Base-by-base conservation (phyloP, 2,888 invertebrate species). In the Ophonus ardosiacus region DNA sequence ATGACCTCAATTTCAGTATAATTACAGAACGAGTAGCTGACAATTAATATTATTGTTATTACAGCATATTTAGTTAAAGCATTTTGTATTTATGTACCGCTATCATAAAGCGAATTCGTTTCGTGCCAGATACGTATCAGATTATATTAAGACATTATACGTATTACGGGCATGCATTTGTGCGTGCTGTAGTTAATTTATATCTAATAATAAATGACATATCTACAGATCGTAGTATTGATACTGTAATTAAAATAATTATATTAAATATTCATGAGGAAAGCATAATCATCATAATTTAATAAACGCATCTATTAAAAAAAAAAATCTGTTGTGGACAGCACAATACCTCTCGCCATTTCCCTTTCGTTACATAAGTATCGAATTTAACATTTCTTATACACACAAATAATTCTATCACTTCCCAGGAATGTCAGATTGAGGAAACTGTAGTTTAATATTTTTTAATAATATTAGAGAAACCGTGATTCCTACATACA, bases 101-200 rank as follows among this genome's bases (percentile, higher is more conserved):
- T 38, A n/a, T 31, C 31, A 38, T 38, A 68, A 68, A 38, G 68
- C 68, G 15, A n/a, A 31, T 31, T 38, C 24, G 13, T 68, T 68
- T 24, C 68, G 68, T 68, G 68, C 38, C n/a, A 38, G 74, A 74
- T 74, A 74, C 3, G n/a, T 18, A 74, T 74, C 74, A 13, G 43
- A 74, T 51, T 74, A 51, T 51, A 74, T 74, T 74, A 74, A 74
- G 74, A 74, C 74, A 74, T 74, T 43, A 74, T 74, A 74, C 74
- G 7, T 74, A 74, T 74, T 74, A 74, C 43, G 17, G 6, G 40
- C 68, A 74, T 74, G 43, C 74, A 74, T 40, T 18, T 18, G 51
- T 74, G 74, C 74, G 74, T 74, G 74, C 43, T 18, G 18, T 43
- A 8, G 17, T 74, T 74, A 74, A 74, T 74, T 51, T 74, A 74